Percentiles rank a stretch among this genome's conserved stretches.
These are phyloP conservation scores for Acrobasis repandana DNA, from an alignment of 2,888 invertebrate genomes.

Conservation along the genomic window DNA sequence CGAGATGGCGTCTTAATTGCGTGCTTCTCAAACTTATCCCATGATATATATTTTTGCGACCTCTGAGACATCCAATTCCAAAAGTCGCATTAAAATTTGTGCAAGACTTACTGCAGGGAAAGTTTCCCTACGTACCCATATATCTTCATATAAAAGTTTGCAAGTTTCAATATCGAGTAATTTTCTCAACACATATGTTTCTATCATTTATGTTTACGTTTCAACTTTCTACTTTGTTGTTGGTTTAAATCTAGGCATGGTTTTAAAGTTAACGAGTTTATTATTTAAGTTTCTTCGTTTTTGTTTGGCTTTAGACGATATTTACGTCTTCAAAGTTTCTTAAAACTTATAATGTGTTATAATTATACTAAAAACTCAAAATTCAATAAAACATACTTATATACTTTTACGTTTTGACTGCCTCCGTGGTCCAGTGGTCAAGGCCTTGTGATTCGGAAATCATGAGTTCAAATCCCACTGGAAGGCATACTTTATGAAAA, in stretches of 20 bases:
- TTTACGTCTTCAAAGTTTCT: constrained; percentile 7
- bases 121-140: constrained; percentile 20
- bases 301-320: not conserved
- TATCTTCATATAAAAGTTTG: constrained; percentile 22
- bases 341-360: no score
- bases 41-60: constrained; percentile 24
- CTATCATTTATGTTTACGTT: constrained; percentile 16
- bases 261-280: constrained; percentile 11
- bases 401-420: no score
- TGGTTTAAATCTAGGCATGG: constrained; percentile 3
- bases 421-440: no score
- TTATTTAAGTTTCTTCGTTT: constrained; percentile 6
- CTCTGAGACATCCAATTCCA: constrained; percentile 22
- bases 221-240: constrained; percentile 10
- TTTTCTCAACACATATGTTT: constrained; percentile 16
- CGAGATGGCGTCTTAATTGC: constrained; percentile 15
- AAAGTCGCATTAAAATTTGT: constrained; percentile 23
- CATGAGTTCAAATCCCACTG: no score
- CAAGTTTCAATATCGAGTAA: constrained; percentile 20
- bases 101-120: constrained; percentile 20
- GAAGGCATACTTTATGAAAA: no score
- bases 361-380: no score
- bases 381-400: no score
- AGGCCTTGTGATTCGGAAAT: no score
- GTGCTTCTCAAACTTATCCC: constrained; percentile 17